These are phyloP conservation scores for Stegophylla sp. DNA, from an alignment of 2,888 invertebrate species.

Conservation along the genomic window DNA sequence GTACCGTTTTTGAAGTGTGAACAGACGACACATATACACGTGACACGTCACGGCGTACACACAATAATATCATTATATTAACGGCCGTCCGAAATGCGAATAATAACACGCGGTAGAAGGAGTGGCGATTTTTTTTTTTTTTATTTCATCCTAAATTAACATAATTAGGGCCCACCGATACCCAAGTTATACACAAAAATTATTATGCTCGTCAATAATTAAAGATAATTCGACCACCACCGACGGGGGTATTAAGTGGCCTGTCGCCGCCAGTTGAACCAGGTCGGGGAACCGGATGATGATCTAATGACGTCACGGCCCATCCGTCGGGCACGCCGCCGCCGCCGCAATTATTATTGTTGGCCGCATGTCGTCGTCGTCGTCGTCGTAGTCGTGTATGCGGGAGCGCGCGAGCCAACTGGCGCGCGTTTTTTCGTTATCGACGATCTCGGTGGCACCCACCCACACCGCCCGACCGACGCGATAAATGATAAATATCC, in stretches of 20 bases:
- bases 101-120: not conserved
- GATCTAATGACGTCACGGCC: conserved; percentile 53
- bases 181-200: not conserved
- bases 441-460: not conserved
- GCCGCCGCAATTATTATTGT: conserved; percentile 12
- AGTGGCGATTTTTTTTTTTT: too few species aligned
- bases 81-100: not conserved
- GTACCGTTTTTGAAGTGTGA: not conserved
- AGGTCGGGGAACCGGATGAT: conserved; percentile 56
- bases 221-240: not conserved
- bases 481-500: not conserved
- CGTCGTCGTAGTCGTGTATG: not conserved
- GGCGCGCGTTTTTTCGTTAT: not conserved
- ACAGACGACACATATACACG: not conserved
- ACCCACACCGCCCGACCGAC: not conserved
- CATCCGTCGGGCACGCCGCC: not conserved
- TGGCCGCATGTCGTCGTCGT: too few species aligned
- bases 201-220: too few species aligned
- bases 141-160: too few species aligned
- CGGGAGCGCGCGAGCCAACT: not conserved
- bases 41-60: conserved; percentile 40
- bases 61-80: conserved; percentile 31
- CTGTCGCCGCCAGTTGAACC: conserved; percentile 39
- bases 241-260: not conserved
- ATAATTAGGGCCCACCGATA: not conserved